Base-by-base conservation (phyloP, 2,888 invertebrate genomes). In the Quadroppia sp. region DNA sequence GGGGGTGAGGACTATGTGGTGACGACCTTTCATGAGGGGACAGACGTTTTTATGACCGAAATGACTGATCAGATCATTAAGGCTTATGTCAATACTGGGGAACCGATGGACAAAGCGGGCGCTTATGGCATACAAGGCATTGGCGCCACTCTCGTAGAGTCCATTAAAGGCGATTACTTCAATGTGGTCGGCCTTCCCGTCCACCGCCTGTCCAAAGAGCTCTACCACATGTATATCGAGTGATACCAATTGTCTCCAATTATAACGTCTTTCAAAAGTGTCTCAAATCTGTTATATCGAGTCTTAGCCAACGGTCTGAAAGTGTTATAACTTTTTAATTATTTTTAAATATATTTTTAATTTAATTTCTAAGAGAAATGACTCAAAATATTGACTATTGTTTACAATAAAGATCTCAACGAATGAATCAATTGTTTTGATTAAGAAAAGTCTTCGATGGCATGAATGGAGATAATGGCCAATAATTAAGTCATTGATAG, bases 51-150 rank as follows among this genome's bases (percentile, higher is more conserved):
- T 76, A 91, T 98, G 86, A 89, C 89, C 0, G 83, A 89, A 64
- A 82, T 95, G 76, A 85, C 88, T 4, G 84, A 87, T 2, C 87
- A 89, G 69, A 89, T 93, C 80, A 92, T 98, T 77, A 82, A 86
- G 76, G 87, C 87, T 0, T 98, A 98, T 82, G 88, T 97, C 40
- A 88, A 88, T 76, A 90, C 93, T 1, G 91, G 91, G 71, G 93
- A 97, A 84, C 91, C 95, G 2, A 86, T 95, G 94, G 90, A 90
- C 80, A 91, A 91, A 84, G 95, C 95, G 7, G 95, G 95, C n/a
- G 90, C 88, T 0, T 96, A 94, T 82, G 94, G 92, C 1, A 90
- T 94, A 72, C 92, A 93, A 83, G 92, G 90, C 0, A 82, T 88
- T 1, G 95, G 93, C 7, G 90, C 90, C 0, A 89, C 89, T n/a